Evolutionary conservation across 37 sponge, comb jelly and placozoan species (phyloP).

Genomic region (Aplysina aerophoba): DNA sequence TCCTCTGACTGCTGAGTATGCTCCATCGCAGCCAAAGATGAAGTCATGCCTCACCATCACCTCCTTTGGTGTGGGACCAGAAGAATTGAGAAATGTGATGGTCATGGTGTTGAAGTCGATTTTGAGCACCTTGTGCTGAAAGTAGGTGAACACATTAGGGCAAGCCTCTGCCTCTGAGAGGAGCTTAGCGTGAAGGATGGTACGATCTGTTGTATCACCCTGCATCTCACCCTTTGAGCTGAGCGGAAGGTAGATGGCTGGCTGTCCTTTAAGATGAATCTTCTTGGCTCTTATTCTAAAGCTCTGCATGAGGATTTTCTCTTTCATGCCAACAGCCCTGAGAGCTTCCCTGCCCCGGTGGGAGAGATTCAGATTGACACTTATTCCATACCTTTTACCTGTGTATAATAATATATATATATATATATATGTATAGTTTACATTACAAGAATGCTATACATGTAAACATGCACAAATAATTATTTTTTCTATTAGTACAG

Average conservation of each 20-base stretch:
- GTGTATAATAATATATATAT: too few species aligned
- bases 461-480: too few species aligned
- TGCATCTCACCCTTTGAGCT: constrained; percentile 45
- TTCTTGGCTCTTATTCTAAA: constrained; percentile 81
- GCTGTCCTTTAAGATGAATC: constrained; percentile 76
- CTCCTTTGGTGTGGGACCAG: not conserved
- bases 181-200: constrained; percentile 64
- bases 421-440: too few species aligned
- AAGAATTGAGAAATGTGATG: constrained; percentile 18
- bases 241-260: constrained; percentile 59
- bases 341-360: constrained; percentile 79
- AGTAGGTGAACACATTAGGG: constrained; percentile 55
- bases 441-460: too few species aligned
- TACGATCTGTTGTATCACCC: constrained; percentile 74
- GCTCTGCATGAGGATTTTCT: constrained; percentile 45
- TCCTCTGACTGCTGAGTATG: constrained; percentile 74
- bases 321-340: constrained; percentile 63
- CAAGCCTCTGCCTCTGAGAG: constrained; percentile 54
- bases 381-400: constrained; percentile 44
- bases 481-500: too few species aligned
- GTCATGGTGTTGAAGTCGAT: constrained; percentile 48
- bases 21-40: constrained; percentile 87
- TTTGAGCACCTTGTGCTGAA: constrained; percentile 59
- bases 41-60: constrained; percentile 39
- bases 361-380: constrained; percentile 88